Conservation (phyloP, 2,113 vertebrate genomes). For the Chunga burmeisteri region DNA sequence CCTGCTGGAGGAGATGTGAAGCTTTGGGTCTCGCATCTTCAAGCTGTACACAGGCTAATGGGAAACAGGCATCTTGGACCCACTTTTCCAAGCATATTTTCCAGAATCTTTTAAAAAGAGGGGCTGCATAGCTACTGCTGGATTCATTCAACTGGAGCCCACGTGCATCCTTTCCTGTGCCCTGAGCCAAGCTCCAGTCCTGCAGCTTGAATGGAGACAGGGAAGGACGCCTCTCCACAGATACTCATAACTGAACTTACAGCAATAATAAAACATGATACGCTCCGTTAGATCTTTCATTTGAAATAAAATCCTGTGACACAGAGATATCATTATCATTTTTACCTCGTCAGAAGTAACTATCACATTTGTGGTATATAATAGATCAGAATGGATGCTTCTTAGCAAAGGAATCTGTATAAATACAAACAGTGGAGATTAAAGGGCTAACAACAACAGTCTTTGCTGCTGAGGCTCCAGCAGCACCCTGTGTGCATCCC, state of each 20-base stretch:
- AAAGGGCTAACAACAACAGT: background rate
- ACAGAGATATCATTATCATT: conserved; percentile 21
- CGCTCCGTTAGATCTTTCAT: conserved; percentile 41
- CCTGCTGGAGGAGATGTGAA: background rate
- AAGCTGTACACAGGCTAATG: background rate
- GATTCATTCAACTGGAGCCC: background rate
- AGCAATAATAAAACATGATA: conserved; percentile 13
- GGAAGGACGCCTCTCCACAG: background rate
- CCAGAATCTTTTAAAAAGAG: background rate
- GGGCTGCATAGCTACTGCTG: background rate
- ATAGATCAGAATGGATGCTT: background rate
- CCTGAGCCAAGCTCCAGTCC: background rate
- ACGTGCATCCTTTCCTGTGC: background rate
- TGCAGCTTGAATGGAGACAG: background rate
- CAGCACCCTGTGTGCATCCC: background rate
- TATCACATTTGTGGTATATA: conserved; percentile 26
- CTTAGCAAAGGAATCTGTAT: background rate
- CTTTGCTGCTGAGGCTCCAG: background rate
- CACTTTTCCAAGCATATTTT: background rate
- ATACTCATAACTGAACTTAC: background rate
- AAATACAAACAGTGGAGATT: background rate
- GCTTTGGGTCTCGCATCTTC: background rate
- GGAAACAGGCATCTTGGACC: background rate
- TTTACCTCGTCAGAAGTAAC: conserved; percentile 35
- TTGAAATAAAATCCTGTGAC: conserved; percentile 45